A percentile compares a stretch with the other conserved stretches of the same genome.
Evolutionary conservation across 2,113 vertebrate genomes (phyloP).

Genomic region (Myrmecophaga tridactyla): DNA sequence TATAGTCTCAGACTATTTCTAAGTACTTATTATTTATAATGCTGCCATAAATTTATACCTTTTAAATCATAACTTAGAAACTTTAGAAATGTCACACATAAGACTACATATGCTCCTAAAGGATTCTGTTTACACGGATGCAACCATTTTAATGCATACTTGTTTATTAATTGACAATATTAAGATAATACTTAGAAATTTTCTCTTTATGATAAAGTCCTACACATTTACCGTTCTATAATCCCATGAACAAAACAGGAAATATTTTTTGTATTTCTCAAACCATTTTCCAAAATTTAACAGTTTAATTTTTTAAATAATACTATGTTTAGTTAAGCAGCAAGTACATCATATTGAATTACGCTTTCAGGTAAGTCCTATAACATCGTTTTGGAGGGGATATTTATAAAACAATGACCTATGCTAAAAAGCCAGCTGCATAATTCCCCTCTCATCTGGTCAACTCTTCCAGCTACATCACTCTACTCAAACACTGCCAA

Average conservation of each 20-base stretch:
- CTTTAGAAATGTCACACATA: background rate
- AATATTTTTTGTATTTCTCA: conserved; percentile 11
- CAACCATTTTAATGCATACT: background rate
- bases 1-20: background rate
- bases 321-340: background rate
- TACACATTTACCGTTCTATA: background rate
- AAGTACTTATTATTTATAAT: background rate
- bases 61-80: conserved; percentile 22
- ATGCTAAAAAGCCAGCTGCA: background rate
- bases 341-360: background rate
- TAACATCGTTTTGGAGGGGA: background rate
- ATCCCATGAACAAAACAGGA: background rate
- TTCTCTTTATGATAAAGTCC: conserved; percentile 3
- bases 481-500: background rate
- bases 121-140: background rate
- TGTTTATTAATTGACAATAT: background rate
- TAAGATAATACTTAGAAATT: background rate
- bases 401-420: conserved; percentile 40
- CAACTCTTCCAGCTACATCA: conserved; percentile 40
- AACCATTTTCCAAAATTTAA: conserved; percentile 36
- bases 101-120: background rate
- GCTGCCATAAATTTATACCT: conserved; percentile 11
- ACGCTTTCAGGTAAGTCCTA: background rate
- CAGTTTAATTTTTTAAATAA: background rate
- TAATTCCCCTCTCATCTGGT: background rate